Conservation (phyloP, 92 coral and sea anemone genomes). For the Porites evermanni region DNA sequence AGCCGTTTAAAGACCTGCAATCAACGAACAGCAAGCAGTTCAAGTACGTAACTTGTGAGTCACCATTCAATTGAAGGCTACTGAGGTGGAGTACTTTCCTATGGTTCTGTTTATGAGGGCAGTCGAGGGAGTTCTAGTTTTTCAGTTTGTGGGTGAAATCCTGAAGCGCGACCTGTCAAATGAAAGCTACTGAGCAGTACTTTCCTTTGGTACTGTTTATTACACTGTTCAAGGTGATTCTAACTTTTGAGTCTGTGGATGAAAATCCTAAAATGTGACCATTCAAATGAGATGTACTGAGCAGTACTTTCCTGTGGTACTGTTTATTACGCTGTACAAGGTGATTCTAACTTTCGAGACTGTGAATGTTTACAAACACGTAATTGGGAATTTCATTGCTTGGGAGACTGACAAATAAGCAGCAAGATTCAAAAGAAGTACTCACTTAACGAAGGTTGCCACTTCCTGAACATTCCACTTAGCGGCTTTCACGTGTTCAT, state of each 20-base stretch:
- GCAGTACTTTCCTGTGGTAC: not conserved
- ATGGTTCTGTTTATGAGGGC: not conserved
- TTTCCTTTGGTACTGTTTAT: not conserved
- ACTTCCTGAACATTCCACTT: constrained; percentile 92
- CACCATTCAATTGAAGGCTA: not conserved
- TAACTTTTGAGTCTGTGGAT: not conserved
- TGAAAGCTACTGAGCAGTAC: not conserved
- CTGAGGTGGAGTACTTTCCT: not conserved
- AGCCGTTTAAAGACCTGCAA: constrained; percentile 82
- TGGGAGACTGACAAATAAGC: not conserved
- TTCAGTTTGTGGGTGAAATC: not conserved
- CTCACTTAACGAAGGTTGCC: constrained; percentile 89
- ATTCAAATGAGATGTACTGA: not conserved
- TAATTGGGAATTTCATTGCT: no score
- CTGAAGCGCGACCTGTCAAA: not conserved
- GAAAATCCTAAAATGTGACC: not conserved
- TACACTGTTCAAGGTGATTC: not conserved
- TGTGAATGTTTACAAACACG: no score
- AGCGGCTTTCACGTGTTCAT: constrained; percentile 94
- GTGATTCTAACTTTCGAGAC: no score
- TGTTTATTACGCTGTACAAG: no score
- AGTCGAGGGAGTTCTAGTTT: not conserved
- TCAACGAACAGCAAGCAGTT: not conserved
- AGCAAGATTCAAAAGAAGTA: no score
- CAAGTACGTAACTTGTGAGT: not conserved